Evolutionary conservation across 1,140 invertebrate genomes (phyloP), one percentile per base, ranked within the genome.

Genomic region (Drosophila orena): DNA sequence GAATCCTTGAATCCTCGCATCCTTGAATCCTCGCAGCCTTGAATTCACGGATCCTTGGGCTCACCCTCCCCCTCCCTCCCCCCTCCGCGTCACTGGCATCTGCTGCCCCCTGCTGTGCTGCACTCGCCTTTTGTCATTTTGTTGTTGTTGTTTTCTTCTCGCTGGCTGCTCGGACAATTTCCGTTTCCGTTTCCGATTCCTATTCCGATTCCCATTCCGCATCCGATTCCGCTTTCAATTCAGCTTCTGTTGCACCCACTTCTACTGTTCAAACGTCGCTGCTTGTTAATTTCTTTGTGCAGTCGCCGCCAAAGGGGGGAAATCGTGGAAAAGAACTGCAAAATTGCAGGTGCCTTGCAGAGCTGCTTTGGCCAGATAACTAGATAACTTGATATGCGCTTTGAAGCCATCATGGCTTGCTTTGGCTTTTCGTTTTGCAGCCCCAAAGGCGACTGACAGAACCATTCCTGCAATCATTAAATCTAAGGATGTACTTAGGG

Each of bases 151-250:
- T 30, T 30, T 30, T 58, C 30, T 17, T 35, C 10, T 55, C 22
- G n/a, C 22, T n/a, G 35, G 34, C 10, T 40, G 58, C 65, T 24
- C 14, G 27, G 35, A 35, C 24, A 27, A 70, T 58, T 58, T 71
- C 64, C 64, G 50, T 61, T 54, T 73, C 43, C 57, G 58, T 24
- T 62, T 72, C 49, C 56, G 68, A 17, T 74, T 72, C 46, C 46
- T 34, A 17, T 46, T 46, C 44, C 44, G 0, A 17, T 17, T 17
- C 27, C 49, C 42, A 42, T 74, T 71, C 54, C 38, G 46, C 22
- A 30, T 22, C 27, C 49, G 49, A 42, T 74, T 71, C 54, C 38
- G 46, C 22, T 37, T 22, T 17, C 10, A 12, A 27, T 27, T 71
- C 70, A 14, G 42, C 20, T 30, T 24, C 37, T 20, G 8, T 20